These are phyloP conservation scores for Morpho deidamia DNA, from an alignment of 2,888 invertebrate genomes.

Conservation along the genomic window DNA sequence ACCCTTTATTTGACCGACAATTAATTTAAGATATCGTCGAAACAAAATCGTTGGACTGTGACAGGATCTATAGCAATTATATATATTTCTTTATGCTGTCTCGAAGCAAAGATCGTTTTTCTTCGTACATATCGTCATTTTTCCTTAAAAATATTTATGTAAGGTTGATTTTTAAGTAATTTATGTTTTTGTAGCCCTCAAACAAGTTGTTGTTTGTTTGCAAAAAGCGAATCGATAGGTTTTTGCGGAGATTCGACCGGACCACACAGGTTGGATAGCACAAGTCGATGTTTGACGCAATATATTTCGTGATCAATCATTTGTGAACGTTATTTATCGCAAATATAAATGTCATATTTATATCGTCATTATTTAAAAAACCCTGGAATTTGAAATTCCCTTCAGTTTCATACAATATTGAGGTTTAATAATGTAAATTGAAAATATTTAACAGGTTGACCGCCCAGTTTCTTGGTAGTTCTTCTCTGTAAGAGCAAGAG, in stretches of 20 bases:
- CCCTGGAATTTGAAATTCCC: too few relatives aligned
- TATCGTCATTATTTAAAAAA: too few relatives aligned
- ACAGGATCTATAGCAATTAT: slow-evolving; percentile 61
- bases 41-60: slow-evolving; percentile 66
- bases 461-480: too few relatives aligned
- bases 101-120: slow-evolving; percentile 13
- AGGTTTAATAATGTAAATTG: too few relatives aligned
- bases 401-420: too few relatives aligned
- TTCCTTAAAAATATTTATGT: slow-evolving; percentile 27
- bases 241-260: slow-evolving; percentile 47
- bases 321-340: too few relatives aligned
- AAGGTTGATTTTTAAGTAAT: slow-evolving; percentile 33
- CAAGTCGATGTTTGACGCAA: slow-evolving; percentile 12
- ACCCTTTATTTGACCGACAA: slow-evolving; percentile 48
- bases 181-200: slow-evolving; percentile 23
- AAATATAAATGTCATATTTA: too few relatives aligned
- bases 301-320: background rate
- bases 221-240: slow-evolving; percentile 59
- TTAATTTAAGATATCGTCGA: slow-evolving; percentile 59
- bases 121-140: background rate
- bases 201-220: slow-evolving; percentile 33
- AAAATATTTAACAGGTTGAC: too few relatives aligned
- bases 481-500: too few relatives aligned
- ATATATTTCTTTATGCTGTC: slow-evolving; percentile 31
- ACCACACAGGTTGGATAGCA: slow-evolving; percentile 60